These are phyloP conservation scores for Tethya wilhelma DNA, from an alignment of 37 sponge, comb jelly and placozoan species.

Conservation along the genomic window DNA sequence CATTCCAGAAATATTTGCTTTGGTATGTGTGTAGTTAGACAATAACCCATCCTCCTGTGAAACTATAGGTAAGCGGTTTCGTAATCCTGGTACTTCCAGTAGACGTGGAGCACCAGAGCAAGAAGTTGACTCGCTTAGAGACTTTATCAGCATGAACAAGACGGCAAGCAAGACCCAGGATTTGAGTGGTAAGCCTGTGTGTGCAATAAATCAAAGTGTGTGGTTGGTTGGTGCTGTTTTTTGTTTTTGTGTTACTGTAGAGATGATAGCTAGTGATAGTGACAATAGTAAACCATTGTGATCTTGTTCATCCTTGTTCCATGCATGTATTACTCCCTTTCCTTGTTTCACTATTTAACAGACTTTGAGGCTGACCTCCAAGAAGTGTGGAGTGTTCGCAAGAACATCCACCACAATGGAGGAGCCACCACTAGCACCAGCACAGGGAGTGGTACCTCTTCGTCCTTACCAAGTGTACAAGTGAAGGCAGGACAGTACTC, in stretches of 20 bases:
- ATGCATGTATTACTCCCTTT: too few species aligned
- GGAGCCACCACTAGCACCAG: background rate
- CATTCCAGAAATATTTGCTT: background rate
- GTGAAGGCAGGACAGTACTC: conserved; percentile 34
- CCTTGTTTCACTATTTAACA: background rate
- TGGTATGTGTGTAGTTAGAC: background rate
- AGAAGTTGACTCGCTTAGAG: background rate
- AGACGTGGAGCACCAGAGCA: background rate
- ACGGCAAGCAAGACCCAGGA: background rate
- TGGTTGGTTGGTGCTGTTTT: too few species aligned
- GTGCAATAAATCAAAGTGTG: too few species aligned
- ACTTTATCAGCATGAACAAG: background rate
- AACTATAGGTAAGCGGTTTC: conserved; percentile 30
- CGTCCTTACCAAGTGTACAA: background rate
- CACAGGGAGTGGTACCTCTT: background rate
- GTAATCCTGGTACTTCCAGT: conserved; percentile 6
- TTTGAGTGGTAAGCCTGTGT: too few species aligned
- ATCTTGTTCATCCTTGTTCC: too few species aligned
- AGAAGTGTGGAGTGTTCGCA: conserved; percentile 80
- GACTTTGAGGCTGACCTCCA: conserved; percentile 64
- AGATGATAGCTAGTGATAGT: too few species aligned
- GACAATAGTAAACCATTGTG: too few species aligned
- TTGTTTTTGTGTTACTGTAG: too few species aligned
- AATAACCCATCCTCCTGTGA: too few species aligned
- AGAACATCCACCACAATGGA: conserved; percentile 54